Percentiles rank a stretch among this genome's conserved stretches.
These are phyloP conservation scores for Poecilia wingei DNA, from an alignment of 2,797 vertebrate genomes.

Conservation along the genomic window DNA sequence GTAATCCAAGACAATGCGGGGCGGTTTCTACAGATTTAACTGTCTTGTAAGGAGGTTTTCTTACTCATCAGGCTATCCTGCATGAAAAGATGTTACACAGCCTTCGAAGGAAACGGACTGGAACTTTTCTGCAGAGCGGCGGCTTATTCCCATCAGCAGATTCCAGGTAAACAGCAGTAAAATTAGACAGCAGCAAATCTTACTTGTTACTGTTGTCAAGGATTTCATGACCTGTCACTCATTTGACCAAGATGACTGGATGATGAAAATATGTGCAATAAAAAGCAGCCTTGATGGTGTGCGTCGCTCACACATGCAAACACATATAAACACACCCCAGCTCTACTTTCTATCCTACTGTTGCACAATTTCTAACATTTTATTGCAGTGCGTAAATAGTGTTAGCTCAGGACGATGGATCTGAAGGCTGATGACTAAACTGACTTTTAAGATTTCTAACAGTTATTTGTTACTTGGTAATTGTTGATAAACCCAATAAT, in stretches of 20 bases:
- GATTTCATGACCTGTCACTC: background rate
- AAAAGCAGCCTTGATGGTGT: background rate
- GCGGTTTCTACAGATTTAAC: conserved; percentile 21
- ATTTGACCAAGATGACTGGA: background rate
- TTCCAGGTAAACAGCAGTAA: background rate
- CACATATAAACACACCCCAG: background rate
- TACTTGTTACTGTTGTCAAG: background rate
- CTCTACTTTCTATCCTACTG: background rate
- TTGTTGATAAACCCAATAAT: too few species aligned
- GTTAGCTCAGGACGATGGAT: background rate
- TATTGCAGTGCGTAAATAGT: background rate
- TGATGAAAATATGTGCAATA: background rate
- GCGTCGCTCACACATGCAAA: background rate
- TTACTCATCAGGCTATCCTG: conserved; percentile 28
- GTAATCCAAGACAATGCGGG: conserved; percentile 33
- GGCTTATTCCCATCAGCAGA: background rate
- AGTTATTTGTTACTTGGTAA: too few species aligned
- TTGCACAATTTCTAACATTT: background rate
- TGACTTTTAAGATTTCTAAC: too few species aligned
- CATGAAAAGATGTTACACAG: conserved; percentile 8
- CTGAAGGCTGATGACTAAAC: background rate
- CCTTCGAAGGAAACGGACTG: background rate
- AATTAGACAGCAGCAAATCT: background rate
- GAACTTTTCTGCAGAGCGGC: background rate
- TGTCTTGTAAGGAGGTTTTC: conserved; percentile 14